Percentiles rank a stretch among this genome's conserved stretches.
Evolutionary conservation across 2,113 vertebrate species (phyloP).

Genomic region (Microcebus tavaratra): DNA sequence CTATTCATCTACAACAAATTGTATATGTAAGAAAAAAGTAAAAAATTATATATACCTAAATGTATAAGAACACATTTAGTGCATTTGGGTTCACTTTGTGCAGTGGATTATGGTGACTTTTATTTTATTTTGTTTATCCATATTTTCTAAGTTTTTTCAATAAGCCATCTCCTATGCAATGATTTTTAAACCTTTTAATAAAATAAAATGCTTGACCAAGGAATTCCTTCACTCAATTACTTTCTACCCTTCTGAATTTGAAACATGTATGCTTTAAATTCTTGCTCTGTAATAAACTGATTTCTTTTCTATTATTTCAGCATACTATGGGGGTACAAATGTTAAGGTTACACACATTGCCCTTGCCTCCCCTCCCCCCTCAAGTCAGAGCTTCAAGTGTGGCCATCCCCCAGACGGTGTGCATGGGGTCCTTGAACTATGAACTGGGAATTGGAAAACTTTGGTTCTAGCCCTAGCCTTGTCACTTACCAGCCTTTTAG

Average conservation of each 20-base stretch:
- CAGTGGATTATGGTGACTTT: background rate
- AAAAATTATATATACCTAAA: background rate
- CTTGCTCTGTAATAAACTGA: background rate
- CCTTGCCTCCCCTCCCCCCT: too few relatives aligned
- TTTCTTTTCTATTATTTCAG: background rate
- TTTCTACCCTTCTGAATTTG: background rate
- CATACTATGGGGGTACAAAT: too few relatives aligned
- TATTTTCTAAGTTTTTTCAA: background rate
- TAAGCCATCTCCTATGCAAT: background rate
- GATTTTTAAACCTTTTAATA: background rate
- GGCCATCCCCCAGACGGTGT: background rate
- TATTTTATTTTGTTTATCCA: background rate
- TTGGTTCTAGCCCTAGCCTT: background rate
- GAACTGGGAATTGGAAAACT: background rate
- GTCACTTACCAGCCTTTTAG: background rate
- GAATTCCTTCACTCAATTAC: background rate
- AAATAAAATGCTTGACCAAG: background rate
- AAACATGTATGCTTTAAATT: background rate
- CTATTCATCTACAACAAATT: background rate
- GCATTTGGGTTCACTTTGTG: background rate
- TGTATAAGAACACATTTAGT: background rate
- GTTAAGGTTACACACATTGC: too few relatives aligned
- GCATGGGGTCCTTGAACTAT: background rate
- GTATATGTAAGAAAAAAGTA: background rate
- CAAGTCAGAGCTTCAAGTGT: too few relatives aligned